Conservation (phyloP, 2,797 vertebrate species). For the Anguilla marmorata region DNA sequence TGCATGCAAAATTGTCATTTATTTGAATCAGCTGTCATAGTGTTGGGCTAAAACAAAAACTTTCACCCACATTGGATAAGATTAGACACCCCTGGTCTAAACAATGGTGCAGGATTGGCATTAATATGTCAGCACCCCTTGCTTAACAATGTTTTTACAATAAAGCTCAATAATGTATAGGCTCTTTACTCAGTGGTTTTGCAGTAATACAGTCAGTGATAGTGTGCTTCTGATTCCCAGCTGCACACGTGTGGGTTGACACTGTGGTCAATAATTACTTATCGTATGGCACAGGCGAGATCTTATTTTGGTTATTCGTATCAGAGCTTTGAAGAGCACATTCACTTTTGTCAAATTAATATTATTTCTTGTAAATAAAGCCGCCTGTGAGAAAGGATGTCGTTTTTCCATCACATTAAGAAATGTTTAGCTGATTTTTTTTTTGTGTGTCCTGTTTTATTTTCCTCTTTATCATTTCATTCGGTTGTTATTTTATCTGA, state of each 20-base stretch:
- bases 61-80: no score
- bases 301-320: not conserved
- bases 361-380: no score
- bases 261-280: not conserved
- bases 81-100: not conserved
- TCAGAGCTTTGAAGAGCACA: not conserved
- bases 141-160: no score
- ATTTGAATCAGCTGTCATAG: no score
- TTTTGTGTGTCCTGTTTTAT: not conserved
- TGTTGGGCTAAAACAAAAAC: no score
- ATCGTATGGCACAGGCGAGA: not conserved
- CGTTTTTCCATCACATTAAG: not conserved
- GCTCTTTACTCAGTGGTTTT: not conserved
- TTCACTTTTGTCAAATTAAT: not conserved
- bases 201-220: not conserved
- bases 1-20: no score
- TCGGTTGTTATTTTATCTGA: not conserved
- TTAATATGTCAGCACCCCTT: not conserved
- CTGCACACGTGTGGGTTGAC: not conserved
- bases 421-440: not conserved
- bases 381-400: not conserved
- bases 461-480: not conserved
- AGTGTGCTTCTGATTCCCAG: not conserved
- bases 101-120: not conserved
- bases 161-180: not conserved